Base-by-base conservation (phyloP, 2,113 vertebrate species). In the Ciconia boyciana region DNA sequence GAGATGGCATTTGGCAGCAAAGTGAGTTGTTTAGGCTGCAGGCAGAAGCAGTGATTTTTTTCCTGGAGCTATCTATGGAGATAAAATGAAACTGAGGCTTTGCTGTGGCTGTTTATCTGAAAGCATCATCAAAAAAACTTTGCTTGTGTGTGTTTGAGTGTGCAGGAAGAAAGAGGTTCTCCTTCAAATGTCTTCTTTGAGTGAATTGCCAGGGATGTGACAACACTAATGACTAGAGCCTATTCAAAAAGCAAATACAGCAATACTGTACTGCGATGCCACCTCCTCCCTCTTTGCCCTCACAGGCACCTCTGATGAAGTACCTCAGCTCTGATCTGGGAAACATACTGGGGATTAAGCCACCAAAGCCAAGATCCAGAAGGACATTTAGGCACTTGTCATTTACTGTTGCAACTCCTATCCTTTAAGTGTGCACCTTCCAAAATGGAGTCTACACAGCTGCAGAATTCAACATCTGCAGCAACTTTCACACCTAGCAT, bases 1-100 rank as follows among this genome's bases (percentile, higher is more conserved):
- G 91, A 96, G 93, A 93, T 93, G 88, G 93, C 95, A 79, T 57
- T 94, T 97, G 96, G 95, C 96, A 97, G 87, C 68, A 88, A 93
- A 97, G 86, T 91, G 89, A 94, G 94, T 93, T 95, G 69, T 96
- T 97, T 89, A 88, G 93, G 93, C 58, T 83, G 66, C 39, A 79
- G 82, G 91, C 44, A 58, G 79, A 72, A 62, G 34, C 49, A 72
- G 71, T 77, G 79, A 8, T 82, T 48, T 91, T 94, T 96, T 90
- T 88, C 66, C 71, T 88, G 49, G 17, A 58, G 72, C 74, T 95
- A 79, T 91, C 83, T 88, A 46, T 82, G 49, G 85, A 96, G 94
- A 94, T 92, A 80, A 96, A 93, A 94, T 84, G 71, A 96, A 94
- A 60, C 81, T 62, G 64, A 88, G 66, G 92, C 68, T 96, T 94